These are phyloP conservation scores for Amphiprion clarkii DNA, from an alignment of 2,797 vertebrate species.

Conservation along the genomic window DNA sequence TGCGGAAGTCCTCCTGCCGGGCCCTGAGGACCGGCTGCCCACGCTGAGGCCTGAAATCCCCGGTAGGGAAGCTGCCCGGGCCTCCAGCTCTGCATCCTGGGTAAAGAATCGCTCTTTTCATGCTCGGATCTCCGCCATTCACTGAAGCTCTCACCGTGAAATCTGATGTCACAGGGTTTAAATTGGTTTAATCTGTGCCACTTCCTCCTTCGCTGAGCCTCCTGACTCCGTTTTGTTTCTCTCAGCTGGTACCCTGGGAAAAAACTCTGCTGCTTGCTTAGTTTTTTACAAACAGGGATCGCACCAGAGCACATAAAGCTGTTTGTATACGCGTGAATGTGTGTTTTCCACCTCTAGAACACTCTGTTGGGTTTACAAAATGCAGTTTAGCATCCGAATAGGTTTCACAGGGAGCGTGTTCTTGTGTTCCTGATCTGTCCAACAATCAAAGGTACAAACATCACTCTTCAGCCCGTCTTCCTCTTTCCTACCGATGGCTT, in stretches of 20 bases:
- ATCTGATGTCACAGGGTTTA: constrained; percentile 74
- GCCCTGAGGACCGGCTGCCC: constrained; percentile 64
- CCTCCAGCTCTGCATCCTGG: constrained; percentile 72
- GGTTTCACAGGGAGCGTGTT: constrained; percentile 25
- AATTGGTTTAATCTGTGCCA: constrained; percentile 69
- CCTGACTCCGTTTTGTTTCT: constrained; percentile 60
- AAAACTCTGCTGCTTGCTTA: constrained; percentile 8
- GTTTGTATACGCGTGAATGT: background rate
- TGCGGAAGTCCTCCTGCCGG: constrained; percentile 76
- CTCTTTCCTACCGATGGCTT: constrained; percentile 52
- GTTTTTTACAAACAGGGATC: background rate
- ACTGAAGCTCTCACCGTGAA: constrained; percentile 75
- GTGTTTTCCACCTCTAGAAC: background rate
- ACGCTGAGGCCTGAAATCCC: constrained; percentile 62
- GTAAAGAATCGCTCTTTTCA: constrained; percentile 81
- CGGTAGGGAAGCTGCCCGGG: constrained; percentile 66
- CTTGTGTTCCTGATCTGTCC: constrained; percentile 15
- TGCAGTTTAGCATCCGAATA: background rate
- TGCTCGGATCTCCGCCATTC: constrained; percentile 60
- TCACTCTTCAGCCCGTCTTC: constrained; percentile 49
- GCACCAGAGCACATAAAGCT: background rate
- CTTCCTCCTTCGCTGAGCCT: constrained; percentile 70
- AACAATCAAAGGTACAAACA: constrained; percentile 44
- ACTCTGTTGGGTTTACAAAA: background rate
- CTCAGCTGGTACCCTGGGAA: constrained; percentile 57